Base-by-base conservation (phyloP, 2,888 invertebrate genomes). In the Allacma fusca region DNA sequence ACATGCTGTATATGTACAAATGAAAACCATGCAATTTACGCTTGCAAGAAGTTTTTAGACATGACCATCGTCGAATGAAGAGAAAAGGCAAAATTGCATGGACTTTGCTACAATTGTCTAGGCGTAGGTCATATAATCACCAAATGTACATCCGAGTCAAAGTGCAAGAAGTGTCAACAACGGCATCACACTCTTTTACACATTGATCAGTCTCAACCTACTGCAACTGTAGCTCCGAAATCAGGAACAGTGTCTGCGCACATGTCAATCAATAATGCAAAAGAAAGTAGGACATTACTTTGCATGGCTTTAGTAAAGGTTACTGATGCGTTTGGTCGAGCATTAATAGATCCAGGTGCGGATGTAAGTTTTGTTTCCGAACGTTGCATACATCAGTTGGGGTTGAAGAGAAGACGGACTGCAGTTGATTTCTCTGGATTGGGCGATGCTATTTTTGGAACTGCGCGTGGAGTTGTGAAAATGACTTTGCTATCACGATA, bases 341-440 rank as follows among this genome's bases (percentile, higher is more conserved):
- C 57, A 4, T 59, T 76, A 21, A 29, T 76, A 0, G 76, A 76
- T 34, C 34, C 26, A 21, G 76, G 76, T 4, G 70, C 76, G 0
- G 76, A 71, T 34, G 19, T 70, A 12, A 69, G 70, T 43, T 70
- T 76, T 26, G 43, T 70, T 13, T 24, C 70, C 0, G 76, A 76
- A 43, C 9, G 62, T 40, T 59, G 59, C 59, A 40, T 62, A 1
- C 23, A 59, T 5, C 44, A 43, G 0, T 43, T 76, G 0, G 43
- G 76, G 0, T 43, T 76, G n/a, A 16, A 24, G 1, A 40, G 71
- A 7, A 21, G 21, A 16, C 12, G n/a, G 13, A 40, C 70, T 1
- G 4, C 28, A 23, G 40, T 62, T 5, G 40, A 21, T 1, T 1
- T 71, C 24, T 23, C 34, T 13, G 76, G 76, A 19, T 34, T 73